A percentile compares a stretch with the other conserved stretches of the same genome.
Evolutionary conservation across 92 coral and sea anemone genomes (phyloP).

Genomic region (Porites evermanni): DNA sequence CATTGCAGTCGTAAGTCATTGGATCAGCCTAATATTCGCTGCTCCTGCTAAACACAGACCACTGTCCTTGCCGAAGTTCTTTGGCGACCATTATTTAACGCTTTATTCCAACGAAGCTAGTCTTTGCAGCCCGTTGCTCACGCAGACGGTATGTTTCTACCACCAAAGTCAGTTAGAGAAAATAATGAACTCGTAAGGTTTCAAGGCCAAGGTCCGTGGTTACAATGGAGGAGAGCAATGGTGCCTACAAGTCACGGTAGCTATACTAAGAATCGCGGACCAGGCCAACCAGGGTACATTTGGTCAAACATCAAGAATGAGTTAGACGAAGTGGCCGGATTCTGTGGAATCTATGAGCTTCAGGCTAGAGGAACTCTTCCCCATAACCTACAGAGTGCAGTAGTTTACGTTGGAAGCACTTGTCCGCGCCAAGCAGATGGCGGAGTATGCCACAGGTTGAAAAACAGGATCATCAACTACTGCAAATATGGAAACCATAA

Average conservation of each 20-base stretch:
- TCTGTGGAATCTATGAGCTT: constrained; percentile 81
- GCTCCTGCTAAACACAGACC: too few relatives aligned
- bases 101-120: too few relatives aligned
- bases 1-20: too few relatives aligned
- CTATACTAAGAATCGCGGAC: not conserved
- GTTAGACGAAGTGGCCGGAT: not conserved
- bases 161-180: not conserved
- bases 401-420: constrained; percentile 77
- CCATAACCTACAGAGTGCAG: constrained; percentile 7
- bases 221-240: constrained; percentile 54
- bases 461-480: constrained; percentile 52
- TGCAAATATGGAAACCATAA: constrained; percentile 58
- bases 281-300: constrained; percentile 16
- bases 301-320: constrained; percentile 1
- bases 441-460: not conserved
- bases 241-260: constrained; percentile 2
- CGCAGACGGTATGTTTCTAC: not conserved
- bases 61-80: too few relatives aligned
- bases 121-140: too few relatives aligned
- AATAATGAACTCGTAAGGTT: not conserved
- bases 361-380: constrained; percentile 29
- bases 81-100: too few relatives aligned
- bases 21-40: too few relatives aligned
- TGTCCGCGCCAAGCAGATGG: constrained; percentile 14
- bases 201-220: constrained; percentile 31